Conservation (phyloP, 2,113 vertebrate genomes). For the Dendrocopos noguchii region DNA sequence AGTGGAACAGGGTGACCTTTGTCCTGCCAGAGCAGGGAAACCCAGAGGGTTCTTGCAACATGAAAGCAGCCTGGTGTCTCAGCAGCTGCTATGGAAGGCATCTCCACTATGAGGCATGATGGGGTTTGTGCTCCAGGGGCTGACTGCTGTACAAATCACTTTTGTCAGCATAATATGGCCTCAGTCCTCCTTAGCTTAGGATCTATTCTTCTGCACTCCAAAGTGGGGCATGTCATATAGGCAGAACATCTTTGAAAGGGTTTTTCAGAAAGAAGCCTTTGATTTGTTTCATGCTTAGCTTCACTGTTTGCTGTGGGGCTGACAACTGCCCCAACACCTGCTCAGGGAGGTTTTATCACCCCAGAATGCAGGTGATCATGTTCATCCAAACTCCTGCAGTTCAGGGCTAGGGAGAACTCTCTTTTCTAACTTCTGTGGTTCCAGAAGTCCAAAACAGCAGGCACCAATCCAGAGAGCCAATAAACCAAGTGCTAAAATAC, state of each 20-base stretch:
- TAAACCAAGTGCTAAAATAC: background rate
- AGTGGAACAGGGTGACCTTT: background rate
- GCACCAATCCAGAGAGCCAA: background rate
- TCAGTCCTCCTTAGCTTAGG: background rate
- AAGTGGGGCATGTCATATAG: background rate
- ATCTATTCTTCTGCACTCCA: background rate
- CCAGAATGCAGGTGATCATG: background rate
- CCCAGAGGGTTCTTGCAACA: background rate
- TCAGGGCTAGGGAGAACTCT: background rate
- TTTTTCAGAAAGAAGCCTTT: background rate
- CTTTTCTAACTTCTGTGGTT: background rate
- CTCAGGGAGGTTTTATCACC: background rate
- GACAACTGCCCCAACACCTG: background rate
- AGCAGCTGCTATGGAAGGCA: background rate
- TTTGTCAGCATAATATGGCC: rapidly evolving
- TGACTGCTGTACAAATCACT: background rate
- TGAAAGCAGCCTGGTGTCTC: background rate
- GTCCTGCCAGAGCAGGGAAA: background rate
- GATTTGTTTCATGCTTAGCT: background rate
- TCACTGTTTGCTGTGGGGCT: background rate
- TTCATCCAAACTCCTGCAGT: background rate
- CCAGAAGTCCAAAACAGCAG: background rate
- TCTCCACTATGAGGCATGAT: background rate
- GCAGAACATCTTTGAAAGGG: background rate
- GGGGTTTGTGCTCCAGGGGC: background rate